Evolutionary conservation across 2,797 vertebrate genomes (phyloP), one percentile per base, ranked within the genome.

Genomic region (Sebastes cheni): DNA sequence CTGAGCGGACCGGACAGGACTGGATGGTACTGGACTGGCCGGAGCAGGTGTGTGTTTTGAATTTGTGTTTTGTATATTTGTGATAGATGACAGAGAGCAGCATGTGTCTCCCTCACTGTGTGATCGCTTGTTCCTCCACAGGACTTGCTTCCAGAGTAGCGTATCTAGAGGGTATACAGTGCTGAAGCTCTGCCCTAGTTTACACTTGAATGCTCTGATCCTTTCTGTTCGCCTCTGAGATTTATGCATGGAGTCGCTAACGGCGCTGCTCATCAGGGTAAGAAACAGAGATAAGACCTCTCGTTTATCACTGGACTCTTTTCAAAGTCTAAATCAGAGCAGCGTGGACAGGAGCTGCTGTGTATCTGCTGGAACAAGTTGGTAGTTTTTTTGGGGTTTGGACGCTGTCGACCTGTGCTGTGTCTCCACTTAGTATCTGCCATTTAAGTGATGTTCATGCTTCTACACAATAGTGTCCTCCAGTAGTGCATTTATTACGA

Each of bases 131-230:
- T 64, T 89, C 82, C 70, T 86, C 76, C 59, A 67, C 83, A 83
- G 87, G 91, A 93, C 91, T 89, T 91, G 80, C 79, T 83, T 89
- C 55, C 79, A 80, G 89, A 89, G 91, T 67, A 82, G 88, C 60
- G 5, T 67, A 73, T 89, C 64, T 72, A 77, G 86, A 88, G 91
- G 91, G 88, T 89, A 85, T 39, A 39, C 85, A 81, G 88, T 79
- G 88, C 79, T 69, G 83, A 83, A 89, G 93, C 91, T 92, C 88
- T 94, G 94, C 93, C 94, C 94, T 92, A 94, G 92, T 95, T 95
- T 94, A 93, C 90, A 94, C 91, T 92, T 88, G 80, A 90, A 86
- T 85, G 89, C 90, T 93, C 90, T 82, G 83, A 91, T 92, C 85
- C 72, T 55, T 89, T 90, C 82, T 70, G 69, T 90, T 90, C 67